Conservation (phyloP, 2,797 vertebrate genomes). For the Gallinago stenura region DNA sequence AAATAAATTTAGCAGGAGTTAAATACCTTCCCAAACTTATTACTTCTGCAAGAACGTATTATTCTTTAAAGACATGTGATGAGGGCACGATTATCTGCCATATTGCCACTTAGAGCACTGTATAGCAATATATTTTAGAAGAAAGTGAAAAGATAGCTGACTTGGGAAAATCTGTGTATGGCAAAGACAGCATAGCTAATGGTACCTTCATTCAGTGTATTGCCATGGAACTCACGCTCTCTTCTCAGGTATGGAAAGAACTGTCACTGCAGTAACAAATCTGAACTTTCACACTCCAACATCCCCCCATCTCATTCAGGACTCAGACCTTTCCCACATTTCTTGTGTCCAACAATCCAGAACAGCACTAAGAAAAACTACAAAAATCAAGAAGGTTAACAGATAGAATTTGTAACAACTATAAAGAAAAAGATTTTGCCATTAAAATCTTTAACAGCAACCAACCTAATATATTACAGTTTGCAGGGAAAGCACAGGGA, state of each 20-base stretch:
- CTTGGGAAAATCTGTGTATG: neutral
- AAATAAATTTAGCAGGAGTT: neutral
- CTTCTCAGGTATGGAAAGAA: neutral
- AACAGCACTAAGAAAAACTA: neutral
- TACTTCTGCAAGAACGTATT: neutral
- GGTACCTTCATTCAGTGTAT: too few species aligned
- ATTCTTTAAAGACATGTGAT: neutral
- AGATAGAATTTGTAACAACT: neutral
- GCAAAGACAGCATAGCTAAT: neutral
- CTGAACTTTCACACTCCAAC: neutral
- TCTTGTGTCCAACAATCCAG: accelerated
- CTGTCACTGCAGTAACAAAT: neutral
- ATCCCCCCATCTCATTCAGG: neutral
- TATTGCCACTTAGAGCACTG: neutral
- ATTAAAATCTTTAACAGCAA: neutral
- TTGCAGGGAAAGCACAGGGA: neutral
- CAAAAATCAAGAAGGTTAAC: neutral
- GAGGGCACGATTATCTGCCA: neutral
- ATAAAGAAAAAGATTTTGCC: neutral
- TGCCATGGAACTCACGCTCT: neutral
- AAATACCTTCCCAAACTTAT: neutral
- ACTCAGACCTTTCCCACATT: neutral
- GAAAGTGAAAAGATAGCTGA: neutral
- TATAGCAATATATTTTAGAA: neutral
- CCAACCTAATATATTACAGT: neutral